Evolutionary conservation across 2,113 vertebrate species (phyloP).

Genomic region (Lates calcarifer): DNA sequence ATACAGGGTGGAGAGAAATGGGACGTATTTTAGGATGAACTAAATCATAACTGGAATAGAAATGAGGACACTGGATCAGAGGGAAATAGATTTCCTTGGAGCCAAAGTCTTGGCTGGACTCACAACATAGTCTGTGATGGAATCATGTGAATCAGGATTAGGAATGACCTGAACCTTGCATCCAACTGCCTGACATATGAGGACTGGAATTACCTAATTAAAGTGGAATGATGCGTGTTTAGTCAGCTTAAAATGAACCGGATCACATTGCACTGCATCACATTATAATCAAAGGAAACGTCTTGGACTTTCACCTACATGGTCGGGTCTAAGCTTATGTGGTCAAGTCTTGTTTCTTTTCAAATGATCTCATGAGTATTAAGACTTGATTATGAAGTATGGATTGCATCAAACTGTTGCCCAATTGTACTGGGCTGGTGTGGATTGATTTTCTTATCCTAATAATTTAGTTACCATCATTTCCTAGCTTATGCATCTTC

Average conservation of each 20-base stretch:
- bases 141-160: slow-evolving; percentile 7
- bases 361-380: slow-evolving; percentile 3
- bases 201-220: background rate
- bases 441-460: slow-evolving; percentile 16
- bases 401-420: background rate
- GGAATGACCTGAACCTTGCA: background rate
- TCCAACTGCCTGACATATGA: slow-evolving; percentile 20
- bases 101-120: background rate
- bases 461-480: slow-evolving; percentile 6
- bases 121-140: background rate
- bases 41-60: slow-evolving; percentile 10
- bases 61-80: background rate
- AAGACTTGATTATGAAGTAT: slow-evolving; percentile 8
- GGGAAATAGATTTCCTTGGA: slow-evolving; percentile 1
- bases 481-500: slow-evolving; percentile 20
- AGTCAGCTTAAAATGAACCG: slow-evolving; percentile 16
- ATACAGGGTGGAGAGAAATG: background rate
- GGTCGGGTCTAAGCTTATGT: slow-evolving; percentile 5
- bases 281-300: slow-evolving; percentile 23
- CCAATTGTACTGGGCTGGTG: slow-evolving; percentile 30
- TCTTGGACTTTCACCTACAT: background rate
- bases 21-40: background rate
- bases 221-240: background rate
- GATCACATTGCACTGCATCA: slow-evolving; percentile 19
- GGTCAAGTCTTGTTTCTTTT: slow-evolving; percentile 15